A percentile compares a stretch with the other conserved stretches of the same genome.
Evolutionary conservation across 2,797 vertebrate species (phyloP).

Genomic region (Danio albolineatus): DNA sequence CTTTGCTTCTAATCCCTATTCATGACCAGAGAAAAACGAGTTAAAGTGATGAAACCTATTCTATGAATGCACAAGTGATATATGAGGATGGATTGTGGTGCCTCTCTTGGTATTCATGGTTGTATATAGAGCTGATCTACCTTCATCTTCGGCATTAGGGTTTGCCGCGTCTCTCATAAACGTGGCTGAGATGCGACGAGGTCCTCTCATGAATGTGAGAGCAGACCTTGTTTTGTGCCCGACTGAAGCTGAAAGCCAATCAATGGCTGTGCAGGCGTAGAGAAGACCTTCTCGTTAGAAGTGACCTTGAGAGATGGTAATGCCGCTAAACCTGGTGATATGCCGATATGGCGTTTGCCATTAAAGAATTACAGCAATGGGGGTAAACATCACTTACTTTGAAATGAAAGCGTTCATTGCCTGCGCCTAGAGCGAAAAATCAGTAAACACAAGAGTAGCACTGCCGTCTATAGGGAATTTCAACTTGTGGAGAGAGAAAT

Average conservation of each 20-base stretch:
- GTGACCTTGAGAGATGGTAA: slow-evolving; percentile 84
- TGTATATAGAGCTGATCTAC: slow-evolving; percentile 56
- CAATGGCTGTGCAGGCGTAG: slow-evolving; percentile 69
- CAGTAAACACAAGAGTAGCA: not conserved
- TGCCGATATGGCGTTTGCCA: slow-evolving; percentile 73
- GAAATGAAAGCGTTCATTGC: slow-evolving; percentile 63
- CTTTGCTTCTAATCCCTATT: slow-evolving; percentile 7
- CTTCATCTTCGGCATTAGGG: slow-evolving; percentile 57
- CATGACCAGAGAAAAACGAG: slow-evolving; percentile 19
- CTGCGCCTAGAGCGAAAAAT: slow-evolving; percentile 55
- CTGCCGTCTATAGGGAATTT: slow-evolving; percentile 6
- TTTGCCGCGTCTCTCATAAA: slow-evolving; percentile 71
- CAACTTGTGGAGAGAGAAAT: not conserved
- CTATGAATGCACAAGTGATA: slow-evolving; percentile 44
- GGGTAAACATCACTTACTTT: slow-evolving; percentile 72
- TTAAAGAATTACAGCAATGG: slow-evolving; percentile 78
- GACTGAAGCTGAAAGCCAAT: slow-evolving; percentile 76
- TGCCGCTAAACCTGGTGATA: slow-evolving; percentile 73
- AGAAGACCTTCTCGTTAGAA: slow-evolving; percentile 73
- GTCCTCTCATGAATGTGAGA: slow-evolving; percentile 74
- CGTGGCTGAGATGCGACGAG: slow-evolving; percentile 57
- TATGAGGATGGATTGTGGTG: slow-evolving; percentile 43
- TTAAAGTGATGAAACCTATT: slow-evolving; percentile 28
- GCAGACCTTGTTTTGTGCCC: slow-evolving; percentile 68
- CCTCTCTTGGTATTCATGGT: slow-evolving; percentile 54